Conservation (phyloP, 2,113 vertebrate genomes). For the Oryzias woworae region DNA sequence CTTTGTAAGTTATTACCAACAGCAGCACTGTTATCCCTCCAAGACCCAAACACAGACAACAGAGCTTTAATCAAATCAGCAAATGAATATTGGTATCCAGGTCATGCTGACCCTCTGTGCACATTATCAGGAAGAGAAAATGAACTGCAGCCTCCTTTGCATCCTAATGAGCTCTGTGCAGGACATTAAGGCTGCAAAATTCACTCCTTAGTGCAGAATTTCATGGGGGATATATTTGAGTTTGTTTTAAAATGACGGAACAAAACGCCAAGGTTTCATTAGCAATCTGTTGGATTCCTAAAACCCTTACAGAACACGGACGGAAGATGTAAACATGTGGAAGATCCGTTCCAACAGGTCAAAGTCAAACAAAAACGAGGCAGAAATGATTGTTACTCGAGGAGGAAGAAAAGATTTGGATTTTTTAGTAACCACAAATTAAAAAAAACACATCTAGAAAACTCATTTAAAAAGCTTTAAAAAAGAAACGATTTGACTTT, state of each 20-base stretch:
- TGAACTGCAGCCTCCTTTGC: conserved; percentile 42
- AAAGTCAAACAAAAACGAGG: no score
- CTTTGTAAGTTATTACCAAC: neutral
- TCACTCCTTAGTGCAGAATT: neutral
- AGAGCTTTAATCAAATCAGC: conserved; percentile 60
- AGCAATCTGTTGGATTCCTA: no score
- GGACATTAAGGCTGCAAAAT: conserved; percentile 10
- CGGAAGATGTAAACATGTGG: no score
- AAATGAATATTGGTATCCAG: conserved; percentile 54
- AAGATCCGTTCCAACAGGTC: no score
- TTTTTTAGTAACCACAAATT: no score
- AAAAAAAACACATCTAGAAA: neutral
- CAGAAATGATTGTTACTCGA: no score
- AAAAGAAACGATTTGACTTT: neutral
- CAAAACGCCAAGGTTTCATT: no score
- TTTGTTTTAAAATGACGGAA: no score
- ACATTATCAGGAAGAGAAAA: conserved; percentile 45
- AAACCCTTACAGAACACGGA: no score
- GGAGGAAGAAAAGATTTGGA: no score
- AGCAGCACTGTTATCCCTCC: neutral
- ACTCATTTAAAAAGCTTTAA: neutral
- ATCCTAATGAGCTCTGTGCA: conserved; percentile 43
- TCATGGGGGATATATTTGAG: no score
- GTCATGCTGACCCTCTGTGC: conserved; percentile 42
- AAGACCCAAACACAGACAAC: conserved; percentile 1